A percentile compares a stretch with the other conserved stretches of the same genome.
Evolutionary conservation across 23 tunicate species (phyloP).

Genomic region (Botrylloides violaceus): DNA sequence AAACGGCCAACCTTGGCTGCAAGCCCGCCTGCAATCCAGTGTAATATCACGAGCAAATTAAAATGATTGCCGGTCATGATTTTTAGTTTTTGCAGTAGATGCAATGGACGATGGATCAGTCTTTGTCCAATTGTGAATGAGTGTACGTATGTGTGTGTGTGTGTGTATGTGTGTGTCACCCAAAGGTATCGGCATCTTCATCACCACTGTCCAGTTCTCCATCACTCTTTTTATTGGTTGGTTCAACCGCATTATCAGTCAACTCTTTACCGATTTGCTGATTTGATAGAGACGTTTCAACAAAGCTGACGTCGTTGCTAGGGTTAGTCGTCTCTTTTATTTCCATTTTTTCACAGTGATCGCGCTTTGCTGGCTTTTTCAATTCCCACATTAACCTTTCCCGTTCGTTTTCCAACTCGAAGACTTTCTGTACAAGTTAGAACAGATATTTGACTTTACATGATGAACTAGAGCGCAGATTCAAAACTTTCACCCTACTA

Average conservation of each 20-base stretch:
- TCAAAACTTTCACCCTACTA: no score
- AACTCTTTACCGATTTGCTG: neutral
- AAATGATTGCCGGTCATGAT: no score
- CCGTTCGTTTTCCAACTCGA: neutral
- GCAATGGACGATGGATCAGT: no score
- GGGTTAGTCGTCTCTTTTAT: neutral
- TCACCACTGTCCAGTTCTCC: neutral
- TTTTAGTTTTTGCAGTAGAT: no score
- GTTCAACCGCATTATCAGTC: neutral
- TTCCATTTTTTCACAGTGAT: neutral
- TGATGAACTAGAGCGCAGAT: no score
- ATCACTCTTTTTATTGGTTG: neutral
- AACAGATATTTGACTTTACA: no score
- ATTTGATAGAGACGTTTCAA: neutral
- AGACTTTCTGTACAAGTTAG: constrained; percentile 2
- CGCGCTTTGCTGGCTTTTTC: neutral
- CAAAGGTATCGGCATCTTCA: neutral
- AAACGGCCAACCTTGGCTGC: no score
- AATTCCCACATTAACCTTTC: neutral
- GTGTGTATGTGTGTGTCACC: no score
- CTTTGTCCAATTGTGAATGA: no score
- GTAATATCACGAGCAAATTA: no score
- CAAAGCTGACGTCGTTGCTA: neutral
- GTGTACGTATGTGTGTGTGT: no score
- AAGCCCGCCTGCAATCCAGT: no score